phyloP scores from a whole-genome alignment of 2,888 invertebrate genomes.

The Ypsolopha scabrella region DNA sequence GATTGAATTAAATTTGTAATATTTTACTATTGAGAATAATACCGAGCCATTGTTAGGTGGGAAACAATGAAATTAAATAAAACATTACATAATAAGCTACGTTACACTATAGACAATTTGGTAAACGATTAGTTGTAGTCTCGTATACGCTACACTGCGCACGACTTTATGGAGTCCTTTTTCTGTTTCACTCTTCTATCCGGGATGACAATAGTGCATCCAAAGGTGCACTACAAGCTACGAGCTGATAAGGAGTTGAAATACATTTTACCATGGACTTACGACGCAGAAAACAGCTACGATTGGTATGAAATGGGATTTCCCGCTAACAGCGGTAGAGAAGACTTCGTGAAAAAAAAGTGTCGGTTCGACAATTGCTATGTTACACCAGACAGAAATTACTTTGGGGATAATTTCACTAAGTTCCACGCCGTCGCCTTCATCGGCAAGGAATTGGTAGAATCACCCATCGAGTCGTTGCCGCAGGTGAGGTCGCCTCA shows the following conservation, averaged over 20 bases:
- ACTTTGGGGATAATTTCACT: constrained; percentile 17
- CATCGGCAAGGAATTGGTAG: constrained; percentile 24
- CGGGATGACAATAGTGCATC: too few species aligned
- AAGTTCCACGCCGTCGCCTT: constrained; percentile 37
- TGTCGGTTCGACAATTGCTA: constrained; percentile 38
- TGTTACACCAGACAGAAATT: constrained; percentile 25
- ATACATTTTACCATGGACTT: constrained; percentile 38
- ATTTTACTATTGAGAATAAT: too few species aligned
- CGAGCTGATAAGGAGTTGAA: constrained; percentile 15
- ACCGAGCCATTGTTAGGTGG: too few species aligned
- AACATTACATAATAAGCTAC: too few species aligned
- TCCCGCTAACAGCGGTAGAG: constrained; percentile 22
- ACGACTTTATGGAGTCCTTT: too few species aligned
- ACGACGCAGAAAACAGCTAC: constrained; percentile 6
- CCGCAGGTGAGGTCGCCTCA: constrained; percentile 17
- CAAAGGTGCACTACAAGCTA: too few species aligned
- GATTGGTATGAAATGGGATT: constrained; percentile 26
- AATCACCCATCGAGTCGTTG: constrained; percentile 1
- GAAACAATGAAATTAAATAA: too few species aligned
- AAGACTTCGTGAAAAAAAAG: constrained; percentile 24
- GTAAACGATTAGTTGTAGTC: too few species aligned
- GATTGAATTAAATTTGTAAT: too few species aligned
- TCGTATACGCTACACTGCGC: too few species aligned
- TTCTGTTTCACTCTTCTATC: too few species aligned
- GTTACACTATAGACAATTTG: too few species aligned